These are phyloP conservation scores for Eilema sororculum DNA, from an alignment of 2,888 invertebrate species.

Conservation along the genomic window DNA sequence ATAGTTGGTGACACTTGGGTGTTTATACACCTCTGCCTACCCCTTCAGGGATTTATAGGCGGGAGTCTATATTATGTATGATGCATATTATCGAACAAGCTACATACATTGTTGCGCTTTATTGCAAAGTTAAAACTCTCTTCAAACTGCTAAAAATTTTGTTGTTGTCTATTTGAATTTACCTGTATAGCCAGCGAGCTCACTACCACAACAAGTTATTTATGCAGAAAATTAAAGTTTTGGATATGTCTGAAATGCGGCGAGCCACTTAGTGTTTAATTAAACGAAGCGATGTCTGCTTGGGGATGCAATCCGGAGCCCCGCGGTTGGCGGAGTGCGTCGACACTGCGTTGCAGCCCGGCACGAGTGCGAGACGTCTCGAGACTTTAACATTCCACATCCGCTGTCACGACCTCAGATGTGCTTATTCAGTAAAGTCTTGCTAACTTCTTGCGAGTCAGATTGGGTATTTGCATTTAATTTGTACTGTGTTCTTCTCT, in stretches of 20 bases:
- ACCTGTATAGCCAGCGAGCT: conserved; percentile 19
- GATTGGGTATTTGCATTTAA: neutral
- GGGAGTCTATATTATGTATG: too few relatives aligned
- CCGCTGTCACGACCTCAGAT: conserved; percentile 33
- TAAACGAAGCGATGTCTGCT: conserved; percentile 52
- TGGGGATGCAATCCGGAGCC: conserved; percentile 25
- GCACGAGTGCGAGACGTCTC: conserved; percentile 26
- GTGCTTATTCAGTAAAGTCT: conserved; percentile 41
- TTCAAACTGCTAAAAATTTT: neutral
- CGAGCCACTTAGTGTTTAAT: conserved; percentile 59
- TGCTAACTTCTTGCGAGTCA: neutral
- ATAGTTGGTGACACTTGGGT: too few relatives aligned
- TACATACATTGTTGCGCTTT: too few relatives aligned
- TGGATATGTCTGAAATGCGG: conserved; percentile 45
- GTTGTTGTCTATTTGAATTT: conserved; percentile 3
- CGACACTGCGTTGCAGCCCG: conserved; percentile 31
- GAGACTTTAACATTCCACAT: conserved; percentile 35
- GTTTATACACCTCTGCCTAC: too few relatives aligned
- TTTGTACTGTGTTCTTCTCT: neutral
- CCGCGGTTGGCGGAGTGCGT: conserved; percentile 43
- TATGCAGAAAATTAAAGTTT: conserved; percentile 45
- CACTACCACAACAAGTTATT: conserved; percentile 28
- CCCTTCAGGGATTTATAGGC: too few relatives aligned
- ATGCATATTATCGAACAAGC: too few relatives aligned
- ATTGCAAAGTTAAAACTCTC: too few relatives aligned